Base-by-base conservation (phyloP, 2,888 invertebrate genomes). In the Escarpia spicata region DNA sequence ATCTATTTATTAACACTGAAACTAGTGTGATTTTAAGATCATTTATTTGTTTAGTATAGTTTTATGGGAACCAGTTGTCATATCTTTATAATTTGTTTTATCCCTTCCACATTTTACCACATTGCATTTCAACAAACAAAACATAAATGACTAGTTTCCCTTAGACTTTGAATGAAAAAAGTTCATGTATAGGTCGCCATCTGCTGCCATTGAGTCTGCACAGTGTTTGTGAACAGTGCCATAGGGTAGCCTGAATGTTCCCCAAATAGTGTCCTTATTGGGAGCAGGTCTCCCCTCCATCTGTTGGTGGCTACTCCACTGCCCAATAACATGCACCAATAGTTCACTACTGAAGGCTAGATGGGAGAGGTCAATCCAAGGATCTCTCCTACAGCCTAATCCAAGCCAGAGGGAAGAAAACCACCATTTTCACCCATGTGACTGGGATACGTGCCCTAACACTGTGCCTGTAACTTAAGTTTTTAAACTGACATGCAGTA, bases 291-390 rank as follows among this genome's bases (percentile, higher is more conserved):
- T 19, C 0, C 26, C 75, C 52, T 12, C n/a, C 75, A 75, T 75
- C 75, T 75, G 75, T 75, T 75, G 75, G 19, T 75, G 75, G 75
- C 75, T 75, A 75, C 75, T 75, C n/a, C 75, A 75, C 75, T 75
- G 75, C 19, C n/a, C 75, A 75, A 75, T 75, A 26, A n/a, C 26
- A 3, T 4, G 75, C 75, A 75, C 75, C 75, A 75, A 26, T 75
- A 26, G 75, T 75, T 75, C 26, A 15, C 75, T 26, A 6, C 75
- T 75, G 75, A 75, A 75, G 75, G 75, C 26, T 26, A 52, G 52
- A 52, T 52, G 19, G 75, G 75, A 15, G 6, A 26, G 75, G 26
- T 26, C 19, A n/a, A 26, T 26, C 75, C 19, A n/a, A 52, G 26
- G 19, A n/a, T 75, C 75, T 6, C 26, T 6, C 6, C 6, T 6